These are phyloP conservation scores for Lordiphosa clarofinis DNA, from an alignment of 1,140 invertebrate genomes.

Conservation along the genomic window DNA sequence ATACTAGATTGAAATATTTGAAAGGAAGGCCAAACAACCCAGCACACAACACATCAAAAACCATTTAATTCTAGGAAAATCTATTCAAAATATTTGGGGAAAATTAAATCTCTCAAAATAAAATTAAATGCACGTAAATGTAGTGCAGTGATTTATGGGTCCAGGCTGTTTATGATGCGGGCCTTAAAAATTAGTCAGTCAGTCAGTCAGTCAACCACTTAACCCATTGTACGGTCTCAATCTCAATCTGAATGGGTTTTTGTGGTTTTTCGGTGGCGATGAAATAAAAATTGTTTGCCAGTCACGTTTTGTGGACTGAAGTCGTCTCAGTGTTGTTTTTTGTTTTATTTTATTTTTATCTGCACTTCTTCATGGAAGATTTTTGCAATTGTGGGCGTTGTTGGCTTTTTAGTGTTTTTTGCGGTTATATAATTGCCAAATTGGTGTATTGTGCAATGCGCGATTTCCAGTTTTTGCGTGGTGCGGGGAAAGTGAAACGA, in stretches of 20 bases:
- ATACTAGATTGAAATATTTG: constrained; percentile 26
- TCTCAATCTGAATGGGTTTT: constrained; percentile 48
- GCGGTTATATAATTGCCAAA: constrained; percentile 12
- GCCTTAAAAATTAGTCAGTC: constrained; percentile 17
- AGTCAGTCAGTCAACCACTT: constrained; percentile 18
- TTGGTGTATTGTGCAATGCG: constrained; percentile 4
- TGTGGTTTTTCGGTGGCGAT: constrained; percentile 50
- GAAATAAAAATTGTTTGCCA: constrained; percentile 66
- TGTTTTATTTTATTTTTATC: constrained; percentile 31
- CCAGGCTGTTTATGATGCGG: constrained; percentile 42
- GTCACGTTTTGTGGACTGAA: constrained; percentile 47
- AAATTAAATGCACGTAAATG: constrained; percentile 39
- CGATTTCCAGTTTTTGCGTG: constrained; percentile 4
- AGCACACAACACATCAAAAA: no score
- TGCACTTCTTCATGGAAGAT: constrained; percentile 48
- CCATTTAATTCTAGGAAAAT: constrained; percentile 11
- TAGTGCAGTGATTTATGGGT: constrained; percentile 52
- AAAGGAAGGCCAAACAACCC: no score
- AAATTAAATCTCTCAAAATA: constrained; percentile 11
- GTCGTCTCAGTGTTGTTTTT: not conserved
- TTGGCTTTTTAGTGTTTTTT: constrained; percentile 7
- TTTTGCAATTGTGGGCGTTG: constrained; percentile 17
- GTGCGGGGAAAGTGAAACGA: constrained; percentile 10
- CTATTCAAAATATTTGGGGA: constrained; percentile 19
- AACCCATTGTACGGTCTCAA: constrained; percentile 39